phyloP scores from a whole-genome alignment of 2,797 vertebrate species.

The Pangasius krempfi region DNA sequence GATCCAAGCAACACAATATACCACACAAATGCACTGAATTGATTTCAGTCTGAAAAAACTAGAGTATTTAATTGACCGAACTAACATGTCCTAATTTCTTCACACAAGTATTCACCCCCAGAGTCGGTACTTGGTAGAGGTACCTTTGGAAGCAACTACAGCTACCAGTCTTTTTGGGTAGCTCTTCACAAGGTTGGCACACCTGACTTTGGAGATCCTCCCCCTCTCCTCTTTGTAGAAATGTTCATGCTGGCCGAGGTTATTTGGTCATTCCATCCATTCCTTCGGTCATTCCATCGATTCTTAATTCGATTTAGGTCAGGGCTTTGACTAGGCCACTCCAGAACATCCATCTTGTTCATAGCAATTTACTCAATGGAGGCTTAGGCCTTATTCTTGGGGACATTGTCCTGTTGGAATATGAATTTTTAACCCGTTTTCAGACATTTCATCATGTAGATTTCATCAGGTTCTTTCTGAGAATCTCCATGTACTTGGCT shows the following conservation, averaged over 20 bases:
- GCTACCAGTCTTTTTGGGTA: not conserved
- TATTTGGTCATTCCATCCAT: not conserved
- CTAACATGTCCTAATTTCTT: not conserved
- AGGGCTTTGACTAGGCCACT: not conserved
- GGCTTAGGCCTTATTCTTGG: not conserved
- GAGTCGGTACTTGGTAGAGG: not conserved
- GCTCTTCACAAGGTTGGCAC: not conserved
- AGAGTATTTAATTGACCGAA: not conserved
- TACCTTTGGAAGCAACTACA: not conserved
- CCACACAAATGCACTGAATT: not conserved
- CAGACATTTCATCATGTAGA: not conserved
- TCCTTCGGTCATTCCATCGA: not conserved
- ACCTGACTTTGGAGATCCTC: not conserved
- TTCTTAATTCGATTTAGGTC: not conserved
- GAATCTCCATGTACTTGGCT: not conserved
- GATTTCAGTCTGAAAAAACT: not conserved
- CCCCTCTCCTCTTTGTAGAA: not conserved
- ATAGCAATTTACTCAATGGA: not conserved
- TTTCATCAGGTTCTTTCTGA: not conserved
- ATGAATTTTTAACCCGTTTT: not conserved
- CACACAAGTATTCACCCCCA: not conserved
- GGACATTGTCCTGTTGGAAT: not conserved
- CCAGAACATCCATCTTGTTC: not conserved
- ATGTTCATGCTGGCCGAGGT: not conserved
- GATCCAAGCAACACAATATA: not conserved